Percentiles rank a stretch among this genome's conserved stretches.
These are phyloP conservation scores for Burhinus oedicnemus DNA, from an alignment of 2,113 vertebrate genomes.

Conservation along the genomic window DNA sequence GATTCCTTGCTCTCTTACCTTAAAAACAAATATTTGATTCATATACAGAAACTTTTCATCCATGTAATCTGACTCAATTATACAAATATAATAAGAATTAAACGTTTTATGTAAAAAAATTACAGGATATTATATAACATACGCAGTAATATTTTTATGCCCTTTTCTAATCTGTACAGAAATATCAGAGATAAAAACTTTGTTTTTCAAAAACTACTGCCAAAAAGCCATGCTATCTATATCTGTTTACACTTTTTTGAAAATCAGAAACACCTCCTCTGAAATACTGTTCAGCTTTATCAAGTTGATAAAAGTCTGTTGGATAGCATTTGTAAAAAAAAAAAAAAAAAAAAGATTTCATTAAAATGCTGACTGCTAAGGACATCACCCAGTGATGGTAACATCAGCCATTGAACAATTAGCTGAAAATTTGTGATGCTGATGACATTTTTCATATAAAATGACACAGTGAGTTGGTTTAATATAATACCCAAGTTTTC, in stretches of 20 bases:
- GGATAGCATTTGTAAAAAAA: neutral
- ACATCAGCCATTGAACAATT: neutral
- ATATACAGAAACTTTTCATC: neutral
- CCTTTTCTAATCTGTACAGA: neutral
- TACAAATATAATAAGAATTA: neutral
- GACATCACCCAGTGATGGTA: fast-evolving
- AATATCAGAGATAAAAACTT: neutral
- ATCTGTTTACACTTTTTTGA: neutral
- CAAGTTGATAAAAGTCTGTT: neutral
- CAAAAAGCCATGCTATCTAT: neutral
- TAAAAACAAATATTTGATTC: neutral
- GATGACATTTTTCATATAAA: neutral
- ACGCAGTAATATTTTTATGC: neutral
- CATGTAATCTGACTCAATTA: neutral
- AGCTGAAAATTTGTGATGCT: neutral
- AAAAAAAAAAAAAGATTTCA: neutral
- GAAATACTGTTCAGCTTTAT: neutral
- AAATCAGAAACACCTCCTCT: neutral
- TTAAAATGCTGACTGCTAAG: neutral
- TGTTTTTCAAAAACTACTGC: neutral
- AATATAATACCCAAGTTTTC: neutral
- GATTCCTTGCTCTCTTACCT: neutral
- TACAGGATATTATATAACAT: neutral
- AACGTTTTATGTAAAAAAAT: neutral
- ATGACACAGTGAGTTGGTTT: neutral